A percentile compares a stretch with the other conserved stretches of the same genome.
Evolutionary conservation across 2,888 invertebrate genomes (phyloP).

Genomic region (Cybosia mesomella): DNA sequence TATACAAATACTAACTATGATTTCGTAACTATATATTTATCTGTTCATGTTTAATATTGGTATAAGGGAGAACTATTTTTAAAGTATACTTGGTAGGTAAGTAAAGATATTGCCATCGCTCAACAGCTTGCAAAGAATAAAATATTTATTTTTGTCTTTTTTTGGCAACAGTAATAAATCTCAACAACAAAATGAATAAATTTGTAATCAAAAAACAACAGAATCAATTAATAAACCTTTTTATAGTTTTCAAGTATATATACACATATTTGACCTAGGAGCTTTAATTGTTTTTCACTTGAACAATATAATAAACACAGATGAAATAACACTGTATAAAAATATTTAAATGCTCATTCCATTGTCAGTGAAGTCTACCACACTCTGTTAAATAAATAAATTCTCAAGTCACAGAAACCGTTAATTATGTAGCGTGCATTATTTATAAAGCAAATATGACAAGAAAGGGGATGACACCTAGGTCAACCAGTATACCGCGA

Average conservation of each 20-base stretch:
- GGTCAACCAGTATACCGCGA: neutral
- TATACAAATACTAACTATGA: too few relatives aligned
- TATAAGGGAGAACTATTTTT: too few relatives aligned
- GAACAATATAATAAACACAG: neutral
- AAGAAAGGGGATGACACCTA: slow-evolving; percentile 21
- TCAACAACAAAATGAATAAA: too few relatives aligned
- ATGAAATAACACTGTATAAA: neutral
- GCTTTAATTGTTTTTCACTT: neutral
- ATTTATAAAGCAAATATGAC: slow-evolving; percentile 21
- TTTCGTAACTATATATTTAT: too few relatives aligned
- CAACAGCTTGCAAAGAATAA: too few relatives aligned
- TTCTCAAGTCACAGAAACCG: slow-evolving; percentile 13
- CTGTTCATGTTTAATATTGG: too few relatives aligned
- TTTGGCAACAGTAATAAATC: too few relatives aligned
- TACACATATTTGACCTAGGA: neutral
- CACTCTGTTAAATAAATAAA: slow-evolving; percentile 17
- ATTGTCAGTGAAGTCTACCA: neutral
- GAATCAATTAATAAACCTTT: neutral
- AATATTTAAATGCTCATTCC: neutral
- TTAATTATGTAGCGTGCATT: slow-evolving; percentile 26
- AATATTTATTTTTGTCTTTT: too few relatives aligned
- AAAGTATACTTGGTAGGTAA: too few relatives aligned
- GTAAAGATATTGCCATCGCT: too few relatives aligned
- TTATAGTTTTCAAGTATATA: neutral
- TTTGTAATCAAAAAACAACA: neutral